Evolutionary conservation across 2,888 invertebrate genomes (phyloP), one percentile per base, ranked within the genome.

Genomic region (Xylota sylvarum): DNA sequence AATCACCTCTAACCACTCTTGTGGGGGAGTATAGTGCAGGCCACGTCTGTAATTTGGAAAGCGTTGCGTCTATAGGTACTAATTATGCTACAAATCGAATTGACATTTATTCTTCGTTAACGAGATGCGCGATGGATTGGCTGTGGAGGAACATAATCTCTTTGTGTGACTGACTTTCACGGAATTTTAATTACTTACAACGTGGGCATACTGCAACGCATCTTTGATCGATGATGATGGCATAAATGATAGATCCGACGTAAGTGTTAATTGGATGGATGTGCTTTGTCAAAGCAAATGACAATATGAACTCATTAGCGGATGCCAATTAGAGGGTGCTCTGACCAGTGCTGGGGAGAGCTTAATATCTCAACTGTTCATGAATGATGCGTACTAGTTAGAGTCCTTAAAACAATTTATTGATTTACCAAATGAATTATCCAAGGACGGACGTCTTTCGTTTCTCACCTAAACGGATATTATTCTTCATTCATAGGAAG

Each of bases 41-140:
- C 9, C 67, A 37, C 80, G 70, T 82, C 14, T 76, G 70, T 50
- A 58, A 50, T 82, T 70, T 50, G 32, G 55, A 62, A 23, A 37
- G 32, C 40, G 23, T 23, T 23, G 46, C 37, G 52, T 17, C 62
- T 37, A 50, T 27, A 70, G 19, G 46, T 76, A 52, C 64, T 17
- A 64, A 76, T 64, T 76, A 43, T 56, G 60, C 32, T 52, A 37
- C 62, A 46, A 70, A 64, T 70, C 58, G 64, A 82, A 77, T 70
- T 72, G 62, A 43, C 65, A 67, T 50, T 67, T 77, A 35, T 80
- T 58, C 65, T 58, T 23, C 35, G 17, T 10, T 17, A 17, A 60
- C 19, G 19, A n/a, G 43, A 27, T 23, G 52, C 5, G 4, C 2
- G 48, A 37, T 9, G 9, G 48, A 19, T 19, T 19, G 48, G 50